Percentiles rank a stretch among this genome's conserved stretches.
These are phyloP conservation scores for Apodemus speciosus DNA, from an alignment of 2,113 vertebrate species.

Conservation along the genomic window DNA sequence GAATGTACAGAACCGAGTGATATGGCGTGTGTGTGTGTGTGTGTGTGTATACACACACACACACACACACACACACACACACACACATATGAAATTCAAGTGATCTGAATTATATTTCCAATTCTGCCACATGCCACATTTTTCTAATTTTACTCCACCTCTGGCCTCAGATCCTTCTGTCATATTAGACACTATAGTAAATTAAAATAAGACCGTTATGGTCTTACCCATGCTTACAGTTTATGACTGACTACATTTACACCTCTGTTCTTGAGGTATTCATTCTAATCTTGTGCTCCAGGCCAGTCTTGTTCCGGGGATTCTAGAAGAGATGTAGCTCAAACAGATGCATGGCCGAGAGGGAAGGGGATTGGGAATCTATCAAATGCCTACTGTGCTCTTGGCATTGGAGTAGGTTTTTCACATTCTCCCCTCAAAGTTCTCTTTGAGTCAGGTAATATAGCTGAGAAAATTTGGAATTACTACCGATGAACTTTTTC, in stretches of 20 bases:
- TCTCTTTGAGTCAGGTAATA: slow-evolving; percentile 14
- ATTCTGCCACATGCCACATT: neutral
- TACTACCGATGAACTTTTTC: slow-evolving; percentile 21
- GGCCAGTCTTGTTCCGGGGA: neutral
- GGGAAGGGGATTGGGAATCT: slow-evolving; percentile 21
- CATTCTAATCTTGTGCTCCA: slow-evolving; percentile 45
- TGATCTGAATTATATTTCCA: neutral
- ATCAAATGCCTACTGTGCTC: slow-evolving; percentile 8
- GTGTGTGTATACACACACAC: too few relatives aligned
- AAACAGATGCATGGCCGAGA: slow-evolving; percentile 11
- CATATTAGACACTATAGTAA: neutral
- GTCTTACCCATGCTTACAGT: neutral
- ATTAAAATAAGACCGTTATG: neutral
- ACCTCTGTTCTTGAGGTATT: slow-evolving; percentile 28
- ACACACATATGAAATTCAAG: neutral
- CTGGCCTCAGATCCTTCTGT: neutral
- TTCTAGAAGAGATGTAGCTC: slow-evolving; percentile 41
- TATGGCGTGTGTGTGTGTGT: neutral
- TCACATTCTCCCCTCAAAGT: slow-evolving; percentile 18
- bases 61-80: too few relatives aligned
- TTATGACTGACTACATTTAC: neutral
- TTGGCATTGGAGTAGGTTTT: slow-evolving; percentile 40
- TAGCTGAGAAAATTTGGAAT: slow-evolving; percentile 1
- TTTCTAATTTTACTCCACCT: slow-evolving; percentile 12
- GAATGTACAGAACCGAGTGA: neutral